These are phyloP conservation scores for Aythya baeri DNA, from an alignment of 2,113 vertebrate genomes.

Conservation along the genomic window DNA sequence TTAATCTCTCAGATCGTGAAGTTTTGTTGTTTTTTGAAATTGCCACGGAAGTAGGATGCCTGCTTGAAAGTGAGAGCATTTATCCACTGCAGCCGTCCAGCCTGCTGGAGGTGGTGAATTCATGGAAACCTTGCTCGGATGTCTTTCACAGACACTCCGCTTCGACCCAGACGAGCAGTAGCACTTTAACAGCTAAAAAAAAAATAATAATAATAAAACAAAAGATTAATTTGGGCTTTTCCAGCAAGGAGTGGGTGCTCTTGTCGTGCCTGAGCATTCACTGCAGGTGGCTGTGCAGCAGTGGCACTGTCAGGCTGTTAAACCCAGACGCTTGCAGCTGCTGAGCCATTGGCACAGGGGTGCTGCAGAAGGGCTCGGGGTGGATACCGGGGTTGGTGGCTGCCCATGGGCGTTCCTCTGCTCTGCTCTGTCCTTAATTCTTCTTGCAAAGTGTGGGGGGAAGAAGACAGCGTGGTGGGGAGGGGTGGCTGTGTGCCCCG, in stretches of 20 bases:
- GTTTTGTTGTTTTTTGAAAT: not conserved
- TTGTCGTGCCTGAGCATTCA: not conserved
- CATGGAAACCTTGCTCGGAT: not conserved
- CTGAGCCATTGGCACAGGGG: not conserved
- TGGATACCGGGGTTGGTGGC: not conserved
- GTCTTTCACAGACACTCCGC: not conserved
- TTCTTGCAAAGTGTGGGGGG: not conserved
- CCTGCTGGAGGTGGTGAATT: not conserved
- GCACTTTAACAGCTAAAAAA: not conserved
- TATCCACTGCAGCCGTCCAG: not conserved
- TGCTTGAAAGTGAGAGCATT: not conserved
- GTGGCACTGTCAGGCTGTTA: not conserved
- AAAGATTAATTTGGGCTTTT: not conserved
- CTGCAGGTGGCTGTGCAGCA: not conserved
- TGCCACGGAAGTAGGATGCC: not conserved
- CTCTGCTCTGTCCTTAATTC: not conserved
- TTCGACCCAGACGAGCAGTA: not conserved
- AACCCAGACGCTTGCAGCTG: not conserved
- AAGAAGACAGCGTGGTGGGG: not conserved
- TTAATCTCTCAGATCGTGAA: not conserved
- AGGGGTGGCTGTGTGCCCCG: not conserved
- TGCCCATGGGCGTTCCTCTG: not conserved
- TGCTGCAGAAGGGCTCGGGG: not conserved
- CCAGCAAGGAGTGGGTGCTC: fast-evolving
- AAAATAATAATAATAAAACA: not conserved